Base-by-base conservation (phyloP, 2,888 invertebrate species). In the Parnassius mnemosyne region DNA sequence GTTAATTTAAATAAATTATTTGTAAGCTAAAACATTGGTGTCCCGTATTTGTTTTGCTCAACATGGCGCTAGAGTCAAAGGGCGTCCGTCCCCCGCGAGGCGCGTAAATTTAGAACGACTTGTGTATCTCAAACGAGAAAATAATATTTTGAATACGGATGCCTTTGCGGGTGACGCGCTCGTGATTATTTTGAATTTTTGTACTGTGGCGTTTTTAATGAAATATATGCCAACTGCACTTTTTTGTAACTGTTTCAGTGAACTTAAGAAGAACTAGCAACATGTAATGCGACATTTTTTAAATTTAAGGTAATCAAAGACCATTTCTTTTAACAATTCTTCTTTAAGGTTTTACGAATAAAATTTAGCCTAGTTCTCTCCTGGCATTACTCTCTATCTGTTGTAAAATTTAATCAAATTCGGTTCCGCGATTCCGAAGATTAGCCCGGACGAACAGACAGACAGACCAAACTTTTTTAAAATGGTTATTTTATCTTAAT, bases 81-180 rank as follows among this genome's bases (percentile, higher is more conserved):
- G 80, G 75, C 65, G 66, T 69, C 71, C 74, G 76, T 81, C 80
- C 86, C 87, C 89, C 87, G 89, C 89, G 79, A 83, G 73, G 87
- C 76, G 76, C 83, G 85, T 84, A 84, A 85, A 89, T 87, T 83
- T 89, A 89, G 87, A 87, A 85, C 81, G 73, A 75, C 79, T 76
- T 75, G 75, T 77, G 78, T 81, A 81, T 81, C 80, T 65, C 75
- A 73, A 84, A 81, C 78, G 78, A 78, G 75, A 81, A 79, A 82
- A 81, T 80, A 81, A 81, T 80, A 81, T 84, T 84, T 83, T 77
- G 82, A 81, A 82, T 82, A 76, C 77, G 80, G 84, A 83, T 83
- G 78, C 78, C 87, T 84, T 85, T 82, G 89, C 87, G 89, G 88
- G 89, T 87, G 89, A 84, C 82, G 78, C 71, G 74, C 74, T 64